Evolutionary conservation across 1,140 invertebrate species (phyloP).

Genomic region (Conus betulinus): DNA sequence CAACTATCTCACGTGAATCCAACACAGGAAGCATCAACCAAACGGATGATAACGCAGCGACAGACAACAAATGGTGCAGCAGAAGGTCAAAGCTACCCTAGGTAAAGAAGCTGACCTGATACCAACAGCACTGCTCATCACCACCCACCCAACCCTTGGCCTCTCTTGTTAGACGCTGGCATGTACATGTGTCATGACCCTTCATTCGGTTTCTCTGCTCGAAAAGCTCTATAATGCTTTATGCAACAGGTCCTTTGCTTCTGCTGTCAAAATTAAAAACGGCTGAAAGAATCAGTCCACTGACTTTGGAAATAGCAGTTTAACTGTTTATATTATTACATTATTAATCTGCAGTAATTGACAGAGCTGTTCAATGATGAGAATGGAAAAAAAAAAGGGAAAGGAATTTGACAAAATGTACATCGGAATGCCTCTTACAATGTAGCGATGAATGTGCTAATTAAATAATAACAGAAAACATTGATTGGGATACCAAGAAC

Average conservation of each 20-base stretch:
- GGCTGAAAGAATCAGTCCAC: neutral
- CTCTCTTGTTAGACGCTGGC: neutral
- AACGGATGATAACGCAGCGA: neutral
- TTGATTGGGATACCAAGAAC: neutral
- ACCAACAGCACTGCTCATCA: neutral
- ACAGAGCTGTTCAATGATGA: neutral
- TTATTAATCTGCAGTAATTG: neutral
- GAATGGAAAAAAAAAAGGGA: neutral
- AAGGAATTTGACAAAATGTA: slow-evolving; percentile 4
- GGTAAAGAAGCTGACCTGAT: neutral
- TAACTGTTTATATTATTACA: neutral
- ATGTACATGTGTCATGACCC: neutral
- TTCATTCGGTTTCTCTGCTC: neutral
- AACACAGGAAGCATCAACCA: slow-evolving; percentile 28
- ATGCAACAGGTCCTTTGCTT: neutral
- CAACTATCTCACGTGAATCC: neutral
- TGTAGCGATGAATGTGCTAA: slow-evolving; percentile 11
- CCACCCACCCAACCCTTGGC: neutral
- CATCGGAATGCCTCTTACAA: slow-evolving; percentile 38
- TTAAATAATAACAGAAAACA: slow-evolving; percentile 18
- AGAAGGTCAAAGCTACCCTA: neutral
- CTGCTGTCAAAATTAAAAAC: neutral
- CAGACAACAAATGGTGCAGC: slow-evolving; percentile 15
- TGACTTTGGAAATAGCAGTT: neutral
- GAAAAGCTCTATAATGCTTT: neutral